Conservation (phyloP, 2,888 invertebrate genomes). For the Capitulum mitella region DNA sequence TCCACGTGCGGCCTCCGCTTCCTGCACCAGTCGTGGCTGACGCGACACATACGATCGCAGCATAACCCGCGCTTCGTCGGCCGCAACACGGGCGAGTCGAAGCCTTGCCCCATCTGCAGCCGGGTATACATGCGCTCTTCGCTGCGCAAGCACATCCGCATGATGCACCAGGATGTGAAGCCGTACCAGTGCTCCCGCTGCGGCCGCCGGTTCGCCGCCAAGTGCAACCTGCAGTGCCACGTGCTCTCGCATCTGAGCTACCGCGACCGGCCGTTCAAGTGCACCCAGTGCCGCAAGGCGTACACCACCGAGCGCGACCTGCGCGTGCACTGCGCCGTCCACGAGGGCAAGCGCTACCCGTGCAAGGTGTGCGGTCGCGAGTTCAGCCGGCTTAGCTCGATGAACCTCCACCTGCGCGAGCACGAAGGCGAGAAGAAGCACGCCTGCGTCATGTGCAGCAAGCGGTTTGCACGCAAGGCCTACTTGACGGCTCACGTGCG, state of each 20-base stretch:
- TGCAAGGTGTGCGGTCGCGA: conserved; percentile 85
- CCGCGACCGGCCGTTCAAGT: conserved; percentile 75
- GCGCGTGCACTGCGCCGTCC: conserved; percentile 75
- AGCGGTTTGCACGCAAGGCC: conserved; percentile 77
- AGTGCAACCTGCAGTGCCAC: conserved; percentile 83
- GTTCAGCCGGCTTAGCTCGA: conserved; percentile 81
- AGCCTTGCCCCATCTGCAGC: conserved; percentile 63
- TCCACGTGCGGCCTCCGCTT: conserved; percentile 78
- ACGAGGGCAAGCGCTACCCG: conserved; percentile 74
- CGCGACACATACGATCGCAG: conserved; percentile 70
- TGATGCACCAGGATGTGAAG: conserved; percentile 59
- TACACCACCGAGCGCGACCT: conserved; percentile 74
- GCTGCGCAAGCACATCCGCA: conserved; percentile 65
- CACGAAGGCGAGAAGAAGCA: conserved; percentile 73
- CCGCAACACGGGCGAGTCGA: neutral
- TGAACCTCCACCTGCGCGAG: conserved; percentile 73
- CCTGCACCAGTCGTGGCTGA: conserved; percentile 71
- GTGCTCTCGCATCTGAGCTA: conserved; percentile 81
- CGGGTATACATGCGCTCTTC: conserved; percentile 70
- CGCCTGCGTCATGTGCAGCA: conserved; percentile 68
- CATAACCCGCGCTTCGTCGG: conserved; percentile 65
- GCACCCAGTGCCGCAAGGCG: conserved; percentile 71
- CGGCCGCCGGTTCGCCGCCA: conserved; percentile 76
- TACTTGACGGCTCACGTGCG: conserved; percentile 80
- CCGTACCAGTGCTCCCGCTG: conserved; percentile 76